Conservation (phyloP, 2,797 vertebrate genomes). For the Lithobates pipiens region DNA sequence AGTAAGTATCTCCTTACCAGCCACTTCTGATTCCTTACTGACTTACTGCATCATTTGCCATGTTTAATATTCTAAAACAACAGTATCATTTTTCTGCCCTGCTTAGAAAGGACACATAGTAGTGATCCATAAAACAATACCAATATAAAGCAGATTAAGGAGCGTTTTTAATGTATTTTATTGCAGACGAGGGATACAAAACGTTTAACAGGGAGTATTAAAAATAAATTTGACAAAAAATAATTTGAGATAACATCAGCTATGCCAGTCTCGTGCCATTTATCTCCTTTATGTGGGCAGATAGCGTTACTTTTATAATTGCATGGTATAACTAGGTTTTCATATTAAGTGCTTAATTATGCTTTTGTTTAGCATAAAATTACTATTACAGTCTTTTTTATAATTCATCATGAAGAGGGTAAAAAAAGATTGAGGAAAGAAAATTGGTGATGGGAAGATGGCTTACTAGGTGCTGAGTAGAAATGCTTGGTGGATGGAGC, state of each 20-base stretch:
- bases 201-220: slow-evolving; percentile 61
- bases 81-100: slow-evolving; percentile 58
- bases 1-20: background rate
- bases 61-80: slow-evolving; percentile 57
- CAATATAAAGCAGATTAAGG: slow-evolving; percentile 61
- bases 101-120: slow-evolving; percentile 59
- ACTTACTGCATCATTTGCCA: slow-evolving; percentile 50
- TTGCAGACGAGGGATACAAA: slow-evolving; percentile 61
- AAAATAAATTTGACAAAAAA: slow-evolving; percentile 62
- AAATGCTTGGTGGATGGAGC: background rate
- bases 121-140: slow-evolving; percentile 61
- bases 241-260: slow-evolving; percentile 62
- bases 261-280: slow-evolving; percentile 52
- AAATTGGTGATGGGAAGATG: slow-evolving; percentile 8
- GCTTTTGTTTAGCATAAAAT: slow-evolving; percentile 63
- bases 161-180: slow-evolving; percentile 62
- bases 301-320: slow-evolving; percentile 63
- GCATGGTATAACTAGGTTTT: slow-evolving; percentile 62
- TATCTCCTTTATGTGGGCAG: slow-evolving; percentile 62
- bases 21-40: slow-evolving; percentile 38
- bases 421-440: slow-evolving; percentile 41
- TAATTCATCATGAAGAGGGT: slow-evolving; percentile 57
- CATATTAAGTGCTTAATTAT: slow-evolving; percentile 64
- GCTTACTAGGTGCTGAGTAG: slow-evolving; percentile 8
- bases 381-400: slow-evolving; percentile 57